Conservation (phyloP, 2,888 invertebrate genomes). For the Anodontia alba region DNA sequence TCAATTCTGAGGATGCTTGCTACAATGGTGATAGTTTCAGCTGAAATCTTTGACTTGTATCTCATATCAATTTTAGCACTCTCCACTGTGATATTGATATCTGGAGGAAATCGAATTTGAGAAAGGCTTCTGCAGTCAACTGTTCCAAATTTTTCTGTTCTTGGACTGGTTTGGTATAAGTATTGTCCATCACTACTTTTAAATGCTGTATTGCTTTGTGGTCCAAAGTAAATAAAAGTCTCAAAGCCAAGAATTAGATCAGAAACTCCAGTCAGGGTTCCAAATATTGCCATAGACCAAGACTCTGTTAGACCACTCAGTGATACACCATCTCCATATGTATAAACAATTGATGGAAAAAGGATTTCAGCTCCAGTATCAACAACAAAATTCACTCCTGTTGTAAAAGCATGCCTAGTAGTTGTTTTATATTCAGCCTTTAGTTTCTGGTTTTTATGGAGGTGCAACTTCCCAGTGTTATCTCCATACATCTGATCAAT, state of each 20-base stretch:
- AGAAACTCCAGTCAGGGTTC: constrained; percentile 69
- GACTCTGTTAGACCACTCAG: constrained; percentile 54
- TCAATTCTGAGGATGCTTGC: constrained; percentile 68
- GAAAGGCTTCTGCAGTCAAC: constrained; percentile 71
- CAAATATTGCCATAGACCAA: constrained; percentile 65
- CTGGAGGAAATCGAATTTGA: constrained; percentile 61
- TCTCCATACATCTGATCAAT: constrained; percentile 66
- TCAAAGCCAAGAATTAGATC: constrained; percentile 67
- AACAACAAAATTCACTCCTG: constrained; percentile 70
- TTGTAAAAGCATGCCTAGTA: constrained; percentile 65
- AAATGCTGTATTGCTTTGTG: constrained; percentile 67
- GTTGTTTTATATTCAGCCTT: constrained; percentile 65
- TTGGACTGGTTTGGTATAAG: constrained; percentile 52
- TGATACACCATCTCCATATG: constrained; percentile 71
- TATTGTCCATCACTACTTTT: constrained; percentile 44
- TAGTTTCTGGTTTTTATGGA: constrained; percentile 64
- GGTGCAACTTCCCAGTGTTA: constrained; percentile 68
- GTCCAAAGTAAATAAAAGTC: constrained; percentile 63
- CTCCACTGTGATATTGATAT: constrained; percentile 54
- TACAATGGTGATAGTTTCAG: constrained; percentile 70
- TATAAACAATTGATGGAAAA: constrained; percentile 68
- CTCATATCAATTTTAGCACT: constrained; percentile 67
- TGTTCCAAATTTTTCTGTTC: constrained; percentile 64
- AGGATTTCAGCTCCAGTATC: constrained; percentile 66
- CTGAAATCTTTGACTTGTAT: constrained; percentile 68